Conservation (phyloP, 2,797 vertebrate species). For the Acomys russatus region DNA sequence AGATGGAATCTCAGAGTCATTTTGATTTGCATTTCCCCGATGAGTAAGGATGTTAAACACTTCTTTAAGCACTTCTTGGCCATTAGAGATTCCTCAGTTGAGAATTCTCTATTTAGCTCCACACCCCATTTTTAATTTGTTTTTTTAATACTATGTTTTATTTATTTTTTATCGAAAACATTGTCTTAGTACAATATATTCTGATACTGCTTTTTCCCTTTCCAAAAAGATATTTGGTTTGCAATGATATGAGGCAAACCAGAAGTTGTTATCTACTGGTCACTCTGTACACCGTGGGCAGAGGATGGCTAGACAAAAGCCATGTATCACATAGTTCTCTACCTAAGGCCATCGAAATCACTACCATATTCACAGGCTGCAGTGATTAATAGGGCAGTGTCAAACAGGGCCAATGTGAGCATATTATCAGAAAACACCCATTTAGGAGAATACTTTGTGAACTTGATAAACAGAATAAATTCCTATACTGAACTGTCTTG, state of each 20-base stretch:
- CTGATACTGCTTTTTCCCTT: conserved; percentile 38
- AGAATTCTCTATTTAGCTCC: too few species aligned
- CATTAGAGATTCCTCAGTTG: too few species aligned
- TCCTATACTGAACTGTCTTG: conserved; percentile 25
- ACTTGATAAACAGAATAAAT: conserved; percentile 36
- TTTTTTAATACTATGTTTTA: too few species aligned
- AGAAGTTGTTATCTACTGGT: neutral
- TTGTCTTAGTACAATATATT: neutral
- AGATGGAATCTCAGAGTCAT: too few species aligned
- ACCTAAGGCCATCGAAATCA: neutral
- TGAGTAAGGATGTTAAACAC: too few species aligned
- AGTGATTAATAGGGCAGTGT: conserved; percentile 9
- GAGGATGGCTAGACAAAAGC: neutral
- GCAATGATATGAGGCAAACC: conserved; percentile 26
- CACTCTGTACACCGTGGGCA: neutral
- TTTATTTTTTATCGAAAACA: neutral
- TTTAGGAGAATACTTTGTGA: neutral
- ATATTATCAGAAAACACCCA: conserved; percentile 6
- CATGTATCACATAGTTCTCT: neutral
- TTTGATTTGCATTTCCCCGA: too few species aligned
- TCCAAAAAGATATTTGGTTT: conserved; percentile 18
- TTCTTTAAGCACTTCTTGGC: too few species aligned
- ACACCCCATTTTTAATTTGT: too few species aligned
- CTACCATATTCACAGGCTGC: neutral
- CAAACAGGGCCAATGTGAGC: neutral